Percentiles rank a stretch among this genome's conserved stretches.
Evolutionary conservation across 2,888 invertebrate species (phyloP).

Genomic region (Buathra laborator): DNA sequence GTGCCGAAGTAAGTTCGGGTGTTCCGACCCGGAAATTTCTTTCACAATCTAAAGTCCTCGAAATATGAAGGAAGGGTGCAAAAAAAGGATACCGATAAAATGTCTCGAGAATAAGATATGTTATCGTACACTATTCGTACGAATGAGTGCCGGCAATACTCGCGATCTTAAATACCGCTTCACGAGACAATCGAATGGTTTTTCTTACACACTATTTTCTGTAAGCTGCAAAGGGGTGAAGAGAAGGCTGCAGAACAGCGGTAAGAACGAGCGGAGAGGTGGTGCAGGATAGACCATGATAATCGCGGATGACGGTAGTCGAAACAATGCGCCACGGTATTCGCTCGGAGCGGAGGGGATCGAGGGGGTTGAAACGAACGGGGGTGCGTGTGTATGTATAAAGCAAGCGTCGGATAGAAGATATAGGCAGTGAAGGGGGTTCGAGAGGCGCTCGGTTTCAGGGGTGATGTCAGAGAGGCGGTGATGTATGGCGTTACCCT

Average conservation of each 20-base stretch:
- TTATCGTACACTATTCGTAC: conserved; percentile 44
- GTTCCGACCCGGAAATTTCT: conserved; percentile 37
- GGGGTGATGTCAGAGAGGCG: conserved; percentile 79
- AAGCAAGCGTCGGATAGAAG: not conserved
- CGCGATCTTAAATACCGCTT: conserved; percentile 20
- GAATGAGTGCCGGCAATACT: conserved; percentile 30
- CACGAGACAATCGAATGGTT: conserved; percentile 25
- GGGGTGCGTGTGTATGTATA: conserved; percentile 72
- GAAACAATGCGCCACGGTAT: conserved; percentile 81
- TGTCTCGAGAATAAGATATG: conserved; percentile 62
- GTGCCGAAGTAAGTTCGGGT: not conserved
- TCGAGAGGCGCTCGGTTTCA: conserved; percentile 70
- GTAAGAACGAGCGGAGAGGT: not conserved
- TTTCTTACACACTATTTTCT: not conserved
- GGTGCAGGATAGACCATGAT: conserved; percentile 70
- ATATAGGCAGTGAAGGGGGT: conserved; percentile 48
- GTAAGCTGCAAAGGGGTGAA: not conserved
- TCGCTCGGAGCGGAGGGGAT: conserved; percentile 59
- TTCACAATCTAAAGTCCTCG: not conserved
- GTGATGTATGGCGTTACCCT: conserved; percentile 80
- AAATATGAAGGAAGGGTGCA: not conserved
- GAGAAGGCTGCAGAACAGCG: conserved; percentile 3
- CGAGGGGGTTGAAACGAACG: conserved; percentile 25
- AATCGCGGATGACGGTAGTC: conserved; percentile 80
- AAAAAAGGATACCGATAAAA: conserved; percentile 14